Percentiles rank a stretch among this genome's conserved stretches.
These are phyloP conservation scores for Helicoverpa assulta DNA, from an alignment of 2,888 invertebrate species.

Conservation along the genomic window DNA sequence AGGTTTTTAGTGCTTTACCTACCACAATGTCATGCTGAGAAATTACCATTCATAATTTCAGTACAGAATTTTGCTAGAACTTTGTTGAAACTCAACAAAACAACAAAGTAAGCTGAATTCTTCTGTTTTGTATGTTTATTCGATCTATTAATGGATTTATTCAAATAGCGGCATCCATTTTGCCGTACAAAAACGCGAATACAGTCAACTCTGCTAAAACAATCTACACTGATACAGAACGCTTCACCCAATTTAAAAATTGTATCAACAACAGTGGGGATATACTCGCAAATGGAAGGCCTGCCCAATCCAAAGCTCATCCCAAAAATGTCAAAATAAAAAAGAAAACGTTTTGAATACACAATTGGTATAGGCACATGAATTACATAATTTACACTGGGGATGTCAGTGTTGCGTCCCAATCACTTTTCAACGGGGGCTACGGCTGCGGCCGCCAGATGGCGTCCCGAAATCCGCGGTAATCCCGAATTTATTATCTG, in stretches of 20 bases:
- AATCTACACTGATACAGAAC: constrained; percentile 16
- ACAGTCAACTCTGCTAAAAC: constrained; percentile 9
- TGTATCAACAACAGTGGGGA: constrained; percentile 1
- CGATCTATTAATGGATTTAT: not conserved
- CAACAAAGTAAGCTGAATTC: not conserved
- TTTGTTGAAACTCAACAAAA: not conserved
- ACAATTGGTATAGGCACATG: constrained; percentile 57
- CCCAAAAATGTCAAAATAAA: constrained; percentile 45
- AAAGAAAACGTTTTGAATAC: constrained; percentile 48
- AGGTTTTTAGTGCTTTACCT: constrained; percentile 2
- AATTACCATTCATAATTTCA: not conserved
- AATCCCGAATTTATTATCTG: constrained; percentile 87
- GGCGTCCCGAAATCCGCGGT: constrained; percentile 78
- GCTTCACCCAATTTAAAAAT: constrained; percentile 34
- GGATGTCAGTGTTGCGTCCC: constrained; percentile 69
- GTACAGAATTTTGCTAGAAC: not conserved
- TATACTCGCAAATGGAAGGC: constrained; percentile 23
- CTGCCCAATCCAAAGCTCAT: constrained; percentile 38
- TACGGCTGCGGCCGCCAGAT: constrained; percentile 75
- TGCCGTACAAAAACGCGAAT: not conserved
- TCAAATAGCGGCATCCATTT: not conserved
- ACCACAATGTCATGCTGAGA: not conserved
- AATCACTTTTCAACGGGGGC: constrained; percentile 78
- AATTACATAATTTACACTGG: constrained; percentile 69
- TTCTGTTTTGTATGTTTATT: not conserved